Base-by-base conservation (phyloP, 2,113 vertebrate genomes). In the Peromyscus maniculatus region DNA sequence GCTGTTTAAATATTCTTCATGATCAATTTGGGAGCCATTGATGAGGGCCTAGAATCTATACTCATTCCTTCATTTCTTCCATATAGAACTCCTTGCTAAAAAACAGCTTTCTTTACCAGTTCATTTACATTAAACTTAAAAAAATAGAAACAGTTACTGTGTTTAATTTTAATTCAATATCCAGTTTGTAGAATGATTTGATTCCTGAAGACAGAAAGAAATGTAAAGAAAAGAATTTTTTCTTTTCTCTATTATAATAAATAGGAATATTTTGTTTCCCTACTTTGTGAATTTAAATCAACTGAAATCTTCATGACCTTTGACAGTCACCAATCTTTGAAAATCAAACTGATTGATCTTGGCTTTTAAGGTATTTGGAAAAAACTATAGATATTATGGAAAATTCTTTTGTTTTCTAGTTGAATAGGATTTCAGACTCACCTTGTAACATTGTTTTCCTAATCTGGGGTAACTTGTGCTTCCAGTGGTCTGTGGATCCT, bases 221-320 rank as follows among this genome's bases (percentile, higher is more conserved):
- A 62, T 11, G 15, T 67, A 77, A 69, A 62, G 3, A 13, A 28
- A 17, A 21, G 33, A 52, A 57, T 43, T 2, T 8, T 72, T 87
- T 59, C 16, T 6, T 72, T 87, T 52, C 12, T 16, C 0, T 16
- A 67, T 88, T 5, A 28, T 84, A 89, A 83, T 79, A 80, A 91
- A 39, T 17, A 62, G 8, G 11, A 89, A 72, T 87, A 94, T 79
- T 83, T 93, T 87, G 93, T 79, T 83, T 93, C 72, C 3, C 69
- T 64, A 75, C 62, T 80, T 36, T 3, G 55, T 89, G 5, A 57
- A 22, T 89, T 93, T 72, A 83, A 96, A 94, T 67, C 5, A 31
- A 62, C 26, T 87, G 2, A 4, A 59, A 7, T 62, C 7, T 3
- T 84, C 83, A 43, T 4, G 89, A 13, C n/a, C 69, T 94, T 57